phyloP scores from a whole-genome alignment of 2,113 vertebrate genomes.

The Atrichornis clamosus region DNA sequence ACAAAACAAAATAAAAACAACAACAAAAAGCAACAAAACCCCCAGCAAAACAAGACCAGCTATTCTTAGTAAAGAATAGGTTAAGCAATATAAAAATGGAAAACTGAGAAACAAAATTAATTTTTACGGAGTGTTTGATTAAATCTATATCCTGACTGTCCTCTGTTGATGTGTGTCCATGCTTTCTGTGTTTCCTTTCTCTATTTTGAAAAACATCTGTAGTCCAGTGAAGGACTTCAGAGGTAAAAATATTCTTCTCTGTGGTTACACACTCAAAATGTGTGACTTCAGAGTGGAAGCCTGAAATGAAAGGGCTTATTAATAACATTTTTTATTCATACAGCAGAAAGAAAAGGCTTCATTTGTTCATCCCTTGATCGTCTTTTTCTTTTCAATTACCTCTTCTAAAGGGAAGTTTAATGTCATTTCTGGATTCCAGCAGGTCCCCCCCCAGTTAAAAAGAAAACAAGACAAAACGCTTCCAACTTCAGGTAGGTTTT shows the following conservation, averaged over 20 bases:
- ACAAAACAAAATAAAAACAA: too few relatives aligned
- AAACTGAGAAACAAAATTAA: background rate
- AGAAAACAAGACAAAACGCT: background rate
- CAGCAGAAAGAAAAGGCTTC: background rate
- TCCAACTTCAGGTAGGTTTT: background rate
- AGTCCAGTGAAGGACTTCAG: background rate
- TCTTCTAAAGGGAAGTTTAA: background rate
- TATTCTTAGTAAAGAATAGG: background rate
- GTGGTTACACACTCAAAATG: background rate
- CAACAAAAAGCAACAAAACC: too few relatives aligned
- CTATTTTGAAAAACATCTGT: background rate
- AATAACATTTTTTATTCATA: slow-evolving; percentile 38
- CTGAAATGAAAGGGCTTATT: slow-evolving; percentile 18
- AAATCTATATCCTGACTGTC: background rate
- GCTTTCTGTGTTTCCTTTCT: background rate
- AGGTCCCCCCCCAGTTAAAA: background rate
- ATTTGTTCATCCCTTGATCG: slow-evolving; percentile 10
- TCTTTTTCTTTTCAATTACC: slow-evolving; percentile 30
- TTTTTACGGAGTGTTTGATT: background rate
- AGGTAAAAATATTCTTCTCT: background rate
- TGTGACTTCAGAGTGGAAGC: background rate
- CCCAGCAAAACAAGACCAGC: background rate
- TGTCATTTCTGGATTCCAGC: background rate
- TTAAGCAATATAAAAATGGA: background rate
- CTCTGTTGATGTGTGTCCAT: background rate